phyloP scores from a whole-genome alignment of 2,888 invertebrate species.

The Cantharis rustica region DNA sequence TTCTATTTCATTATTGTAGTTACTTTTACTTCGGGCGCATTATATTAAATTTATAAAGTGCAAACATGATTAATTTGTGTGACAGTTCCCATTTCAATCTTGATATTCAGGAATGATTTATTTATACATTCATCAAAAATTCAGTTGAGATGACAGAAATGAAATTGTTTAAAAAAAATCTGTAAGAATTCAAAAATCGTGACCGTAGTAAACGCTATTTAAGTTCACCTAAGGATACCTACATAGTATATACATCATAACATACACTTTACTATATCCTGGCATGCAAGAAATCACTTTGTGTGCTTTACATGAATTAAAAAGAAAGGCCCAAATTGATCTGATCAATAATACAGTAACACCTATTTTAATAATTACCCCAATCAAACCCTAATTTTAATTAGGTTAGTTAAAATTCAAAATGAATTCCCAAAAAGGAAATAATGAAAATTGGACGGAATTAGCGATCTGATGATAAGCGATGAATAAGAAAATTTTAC shows the following conservation, averaged over 20 bases:
- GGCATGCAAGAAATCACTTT: neutral
- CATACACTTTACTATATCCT: neutral
- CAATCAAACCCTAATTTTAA: neutral
- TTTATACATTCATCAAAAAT: neutral
- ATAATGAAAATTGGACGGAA: neutral
- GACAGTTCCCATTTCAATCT: constrained; percentile 5
- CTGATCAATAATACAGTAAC: neutral
- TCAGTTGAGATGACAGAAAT: neutral
- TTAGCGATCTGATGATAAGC: neutral
- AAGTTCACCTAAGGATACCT: neutral
- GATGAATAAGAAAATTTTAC: neutral
- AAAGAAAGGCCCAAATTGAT: neutral
- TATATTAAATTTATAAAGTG: constrained; percentile 3
- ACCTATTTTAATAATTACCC: neutral
- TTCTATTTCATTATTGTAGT: neutral
- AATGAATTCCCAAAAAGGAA: neutral
- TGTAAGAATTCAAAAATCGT: neutral
- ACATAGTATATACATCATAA: neutral
- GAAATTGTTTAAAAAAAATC: neutral
- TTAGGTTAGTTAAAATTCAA: neutral
- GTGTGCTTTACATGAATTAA: neutral
- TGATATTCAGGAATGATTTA: neutral
- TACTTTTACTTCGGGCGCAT: neutral
- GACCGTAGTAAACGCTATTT: neutral
- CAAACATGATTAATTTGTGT: constrained; percentile 4